Evolutionary conservation across 2,797 vertebrate species (phyloP).

Genomic region (Coilia nasus): DNA sequence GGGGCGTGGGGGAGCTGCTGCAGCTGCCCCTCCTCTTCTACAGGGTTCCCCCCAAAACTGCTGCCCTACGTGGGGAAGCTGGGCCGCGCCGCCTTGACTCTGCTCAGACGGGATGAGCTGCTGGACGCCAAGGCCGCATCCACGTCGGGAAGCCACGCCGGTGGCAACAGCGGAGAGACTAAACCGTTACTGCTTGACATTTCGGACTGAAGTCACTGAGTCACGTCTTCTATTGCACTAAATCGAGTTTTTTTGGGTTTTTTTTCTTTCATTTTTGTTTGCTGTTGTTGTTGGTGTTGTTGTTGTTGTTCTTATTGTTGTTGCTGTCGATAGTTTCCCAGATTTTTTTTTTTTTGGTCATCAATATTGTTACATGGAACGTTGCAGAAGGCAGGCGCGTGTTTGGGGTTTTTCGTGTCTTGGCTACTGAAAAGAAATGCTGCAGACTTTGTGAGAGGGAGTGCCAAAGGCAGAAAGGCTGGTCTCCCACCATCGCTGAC

Average conservation of each 20-base stretch:
- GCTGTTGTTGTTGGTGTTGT: slow-evolving; percentile 18
- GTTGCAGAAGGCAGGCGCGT: slow-evolving; percentile 60
- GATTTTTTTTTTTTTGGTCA: background rate
- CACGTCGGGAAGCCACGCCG: slow-evolving; percentile 80
- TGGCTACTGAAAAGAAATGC: slow-evolving; percentile 78
- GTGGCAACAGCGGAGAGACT: slow-evolving; percentile 67
- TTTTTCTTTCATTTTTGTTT: slow-evolving; percentile 37
- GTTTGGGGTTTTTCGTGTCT: slow-evolving; percentile 56
- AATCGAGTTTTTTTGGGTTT: slow-evolving; percentile 53
- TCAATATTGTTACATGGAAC: slow-evolving; percentile 35
- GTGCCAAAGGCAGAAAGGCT: slow-evolving; percentile 79
- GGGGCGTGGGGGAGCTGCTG: slow-evolving; percentile 76
- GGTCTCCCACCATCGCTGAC: slow-evolving; percentile 49
- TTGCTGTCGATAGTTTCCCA: background rate
- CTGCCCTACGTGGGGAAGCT: slow-evolving; percentile 86
- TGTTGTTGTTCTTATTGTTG: background rate
- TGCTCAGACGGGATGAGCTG: slow-evolving; percentile 80
- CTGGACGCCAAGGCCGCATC: slow-evolving; percentile 74
- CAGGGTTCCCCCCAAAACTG: slow-evolving; percentile 65
- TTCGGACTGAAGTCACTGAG: slow-evolving; percentile 52
- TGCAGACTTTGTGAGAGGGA: slow-evolving; percentile 59
- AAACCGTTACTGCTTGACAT: slow-evolving; percentile 54
- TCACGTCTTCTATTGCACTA: slow-evolving; percentile 76
- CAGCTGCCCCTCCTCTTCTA: slow-evolving; percentile 57
- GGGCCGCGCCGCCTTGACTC: slow-evolving; percentile 80